phyloP scores from a whole-genome alignment of 2,797 vertebrate genomes.

The Craterocephalus amniculus region DNA sequence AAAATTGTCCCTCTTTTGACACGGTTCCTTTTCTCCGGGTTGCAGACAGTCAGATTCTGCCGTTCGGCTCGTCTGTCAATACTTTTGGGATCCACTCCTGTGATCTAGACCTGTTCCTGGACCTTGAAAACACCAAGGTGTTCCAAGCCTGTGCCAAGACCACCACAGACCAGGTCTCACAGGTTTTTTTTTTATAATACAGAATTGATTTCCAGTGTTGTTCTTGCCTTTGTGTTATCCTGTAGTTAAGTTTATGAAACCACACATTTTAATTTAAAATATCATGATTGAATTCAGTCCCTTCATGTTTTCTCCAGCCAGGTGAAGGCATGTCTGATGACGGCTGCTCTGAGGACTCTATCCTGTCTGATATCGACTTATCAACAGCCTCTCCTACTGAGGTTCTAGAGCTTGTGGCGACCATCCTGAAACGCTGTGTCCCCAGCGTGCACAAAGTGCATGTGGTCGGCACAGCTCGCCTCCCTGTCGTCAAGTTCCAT shows the following conservation, averaged over 20 bases:
- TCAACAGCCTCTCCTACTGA: slow-evolving; percentile 74
- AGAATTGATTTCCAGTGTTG: neutral
- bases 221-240: neutral
- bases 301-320: slow-evolving; percentile 42
- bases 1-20: neutral
- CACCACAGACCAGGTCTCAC: slow-evolving; percentile 72
- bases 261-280: neutral
- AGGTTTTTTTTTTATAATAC: no score
- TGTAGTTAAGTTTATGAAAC: neutral
- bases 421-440: slow-evolving; percentile 89
- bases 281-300: neutral
- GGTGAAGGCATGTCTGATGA: slow-evolving; percentile 75
- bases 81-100: slow-evolving; percentile 90
- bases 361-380: slow-evolving; percentile 86
- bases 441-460: slow-evolving; percentile 91
- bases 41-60: slow-evolving; percentile 87
- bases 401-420: slow-evolving; percentile 87
- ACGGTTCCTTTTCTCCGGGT: neutral
- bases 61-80: slow-evolving; percentile 93
- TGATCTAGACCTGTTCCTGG: slow-evolving; percentile 92
- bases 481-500: slow-evolving; percentile 91
- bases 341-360: slow-evolving; percentile 84
- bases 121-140: slow-evolving; percentile 86
- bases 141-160: slow-evolving; percentile 81
- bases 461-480: slow-evolving; percentile 85